These are phyloP conservation scores for Erebia ligea DNA, from an alignment of 2,888 invertebrate species.

Conservation along the genomic window DNA sequence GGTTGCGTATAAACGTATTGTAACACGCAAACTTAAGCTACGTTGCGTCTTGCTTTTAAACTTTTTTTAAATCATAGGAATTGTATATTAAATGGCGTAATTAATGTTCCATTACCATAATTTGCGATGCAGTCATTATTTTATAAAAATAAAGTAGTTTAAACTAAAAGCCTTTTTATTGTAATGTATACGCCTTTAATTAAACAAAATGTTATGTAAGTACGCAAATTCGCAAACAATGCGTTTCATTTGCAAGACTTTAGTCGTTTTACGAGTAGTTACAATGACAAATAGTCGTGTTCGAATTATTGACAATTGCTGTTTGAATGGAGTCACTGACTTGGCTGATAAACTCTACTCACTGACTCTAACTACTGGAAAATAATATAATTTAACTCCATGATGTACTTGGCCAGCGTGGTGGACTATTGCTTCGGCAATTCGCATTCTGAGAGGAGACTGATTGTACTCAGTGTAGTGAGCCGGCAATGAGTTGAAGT, in stretches of 20 bases:
- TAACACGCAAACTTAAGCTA: conserved; percentile 8
- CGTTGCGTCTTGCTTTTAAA: conserved; percentile 3
- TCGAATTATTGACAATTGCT: conserved; percentile 17
- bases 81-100: neutral
- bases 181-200: too few species aligned
- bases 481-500: too few species aligned
- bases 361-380: too few species aligned
- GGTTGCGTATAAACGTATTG: conserved; percentile 2
- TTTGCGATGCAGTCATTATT: too few species aligned
- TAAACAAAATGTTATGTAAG: neutral
- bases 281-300: conserved; percentile 6
- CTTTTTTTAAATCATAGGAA: neutral
- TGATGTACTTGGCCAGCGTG: too few species aligned
- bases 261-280: neutral
- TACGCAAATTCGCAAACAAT: neutral
- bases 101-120: neutral
- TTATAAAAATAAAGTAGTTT: too few species aligned
- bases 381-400: too few species aligned
- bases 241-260: neutral
- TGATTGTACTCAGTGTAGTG: too few species aligned
- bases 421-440: too few species aligned
- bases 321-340: conserved; percentile 2
- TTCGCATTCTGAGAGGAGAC: too few species aligned
- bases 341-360: neutral
- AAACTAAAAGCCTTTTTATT: too few species aligned